A percentile compares a stretch with the other conserved stretches of the same genome.
phyloP scores from a whole-genome alignment of 2,113 vertebrate species.

The Fukomys damarensis region DNA sequence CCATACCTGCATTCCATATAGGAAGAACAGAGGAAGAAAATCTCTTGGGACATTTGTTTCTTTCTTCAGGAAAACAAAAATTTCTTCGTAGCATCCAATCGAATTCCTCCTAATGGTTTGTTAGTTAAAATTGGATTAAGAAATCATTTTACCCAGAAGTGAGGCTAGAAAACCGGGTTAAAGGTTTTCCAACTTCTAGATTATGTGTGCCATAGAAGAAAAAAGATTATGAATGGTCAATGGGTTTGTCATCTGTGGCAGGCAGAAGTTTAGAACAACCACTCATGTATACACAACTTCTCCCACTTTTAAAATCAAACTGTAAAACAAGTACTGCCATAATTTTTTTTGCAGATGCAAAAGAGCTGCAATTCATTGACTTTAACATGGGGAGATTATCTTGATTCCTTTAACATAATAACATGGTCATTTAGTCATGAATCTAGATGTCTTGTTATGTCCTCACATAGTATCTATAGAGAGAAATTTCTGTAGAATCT shows the following conservation, averaged over 20 bases:
- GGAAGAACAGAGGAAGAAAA: background rate
- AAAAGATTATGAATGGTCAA: background rate
- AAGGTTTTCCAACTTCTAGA: background rate
- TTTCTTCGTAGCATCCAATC: background rate
- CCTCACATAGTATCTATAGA: background rate
- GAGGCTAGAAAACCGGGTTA: background rate
- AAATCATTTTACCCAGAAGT: background rate
- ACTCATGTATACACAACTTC: background rate
- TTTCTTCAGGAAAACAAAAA: slow-evolving; percentile 19
- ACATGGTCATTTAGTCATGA: background rate
- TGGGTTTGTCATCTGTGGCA: background rate
- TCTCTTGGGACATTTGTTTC: background rate
- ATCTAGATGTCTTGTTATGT: background rate
- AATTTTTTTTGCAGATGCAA: background rate
- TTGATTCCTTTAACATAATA: background rate
- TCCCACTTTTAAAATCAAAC: background rate
- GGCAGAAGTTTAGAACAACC: background rate
- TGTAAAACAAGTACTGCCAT: background rate
- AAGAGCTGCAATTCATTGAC: background rate
- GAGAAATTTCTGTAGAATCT: background rate
- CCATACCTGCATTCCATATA: background rate
- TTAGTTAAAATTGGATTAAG: background rate
- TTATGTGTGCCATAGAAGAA: background rate
- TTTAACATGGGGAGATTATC: background rate
- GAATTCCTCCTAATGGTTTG: background rate